phyloP scores from a whole-genome alignment of 2,113 vertebrate species.

The Orientallactaga bullata region DNA sequence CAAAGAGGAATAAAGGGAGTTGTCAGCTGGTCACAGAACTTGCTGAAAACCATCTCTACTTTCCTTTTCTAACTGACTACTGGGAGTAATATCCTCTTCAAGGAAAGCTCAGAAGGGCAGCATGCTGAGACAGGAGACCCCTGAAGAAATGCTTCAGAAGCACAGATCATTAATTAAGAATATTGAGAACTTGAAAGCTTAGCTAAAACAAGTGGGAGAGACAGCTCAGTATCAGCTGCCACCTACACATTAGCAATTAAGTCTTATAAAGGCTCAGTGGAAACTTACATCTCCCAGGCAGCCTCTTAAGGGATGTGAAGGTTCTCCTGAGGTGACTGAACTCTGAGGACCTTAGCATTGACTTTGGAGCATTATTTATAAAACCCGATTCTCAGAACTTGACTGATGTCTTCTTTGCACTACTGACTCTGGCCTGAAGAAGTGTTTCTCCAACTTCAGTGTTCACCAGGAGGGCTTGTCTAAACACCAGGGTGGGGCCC shows the following conservation, averaged over 20 bases:
- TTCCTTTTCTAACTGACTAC: conserved; percentile 79
- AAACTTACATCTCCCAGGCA: conserved; percentile 70
- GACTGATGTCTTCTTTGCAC: neutral
- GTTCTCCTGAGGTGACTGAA: conserved; percentile 37
- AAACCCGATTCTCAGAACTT: neutral
- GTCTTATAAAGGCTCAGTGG: conserved; percentile 63
- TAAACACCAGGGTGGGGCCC: neutral
- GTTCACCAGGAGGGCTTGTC: neutral
- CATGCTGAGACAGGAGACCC: conserved; percentile 75
- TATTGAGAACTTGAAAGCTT: conserved; percentile 77
- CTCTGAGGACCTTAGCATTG: neutral
- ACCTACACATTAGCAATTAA: conserved; percentile 75
- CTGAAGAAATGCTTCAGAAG: conserved; percentile 80
- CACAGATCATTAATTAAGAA: conserved; percentile 81
- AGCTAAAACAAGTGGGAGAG: conserved; percentile 69
- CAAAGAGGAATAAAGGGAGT: conserved; percentile 63
- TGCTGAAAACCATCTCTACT: conserved; percentile 69
- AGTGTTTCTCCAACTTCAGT: neutral
- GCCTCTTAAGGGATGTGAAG: conserved; percentile 22
- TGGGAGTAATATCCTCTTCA: conserved; percentile 71
- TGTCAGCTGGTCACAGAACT: conserved; percentile 76
- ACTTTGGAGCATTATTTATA: neutral
- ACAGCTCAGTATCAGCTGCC: conserved; percentile 74
- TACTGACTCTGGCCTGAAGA: neutral
- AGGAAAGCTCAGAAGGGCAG: conserved; percentile 70